Conservation (phyloP, 2,113 vertebrate genomes). For the Scatophagus argus region DNA sequence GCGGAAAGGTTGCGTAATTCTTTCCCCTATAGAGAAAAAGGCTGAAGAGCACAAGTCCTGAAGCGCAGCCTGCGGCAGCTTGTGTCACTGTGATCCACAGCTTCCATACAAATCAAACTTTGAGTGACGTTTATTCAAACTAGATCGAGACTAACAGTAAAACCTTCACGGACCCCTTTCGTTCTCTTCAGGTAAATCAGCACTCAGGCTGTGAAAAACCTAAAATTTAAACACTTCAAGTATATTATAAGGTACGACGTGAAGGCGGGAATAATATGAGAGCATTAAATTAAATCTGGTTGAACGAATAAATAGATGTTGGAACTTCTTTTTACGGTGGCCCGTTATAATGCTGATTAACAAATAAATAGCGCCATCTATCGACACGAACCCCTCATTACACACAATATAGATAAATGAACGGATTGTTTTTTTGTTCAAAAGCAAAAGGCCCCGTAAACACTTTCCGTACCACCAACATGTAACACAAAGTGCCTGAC, state of each 20-base stretch:
- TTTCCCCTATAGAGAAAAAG: no score
- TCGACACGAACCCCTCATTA: neutral
- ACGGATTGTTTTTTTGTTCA: no score
- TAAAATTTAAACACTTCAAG: neutral
- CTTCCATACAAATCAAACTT: neutral
- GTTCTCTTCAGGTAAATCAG: neutral
- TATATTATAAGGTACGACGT: no score
- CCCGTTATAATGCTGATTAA: neutral
- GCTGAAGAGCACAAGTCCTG: no score
- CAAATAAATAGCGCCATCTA: slow-evolving; percentile 51
- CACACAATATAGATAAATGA: no score
- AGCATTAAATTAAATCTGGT: neutral
- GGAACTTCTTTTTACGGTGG: neutral
- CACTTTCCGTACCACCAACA: no score
- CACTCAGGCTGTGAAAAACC: no score
- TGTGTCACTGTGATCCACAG: neutral
- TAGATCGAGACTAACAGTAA: neutral
- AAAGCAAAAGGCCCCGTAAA: no score
- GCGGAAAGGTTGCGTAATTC: slow-evolving; percentile 19
- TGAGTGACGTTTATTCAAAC: fast-evolving
- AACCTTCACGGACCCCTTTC: neutral
- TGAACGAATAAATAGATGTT: neutral
- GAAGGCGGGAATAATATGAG: no score
- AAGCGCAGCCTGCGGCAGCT: fast-evolving
- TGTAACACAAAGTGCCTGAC: no score